phyloP scores from a whole-genome alignment of 2,113 vertebrate genomes.

The Pristiophorus japonicus region DNA sequence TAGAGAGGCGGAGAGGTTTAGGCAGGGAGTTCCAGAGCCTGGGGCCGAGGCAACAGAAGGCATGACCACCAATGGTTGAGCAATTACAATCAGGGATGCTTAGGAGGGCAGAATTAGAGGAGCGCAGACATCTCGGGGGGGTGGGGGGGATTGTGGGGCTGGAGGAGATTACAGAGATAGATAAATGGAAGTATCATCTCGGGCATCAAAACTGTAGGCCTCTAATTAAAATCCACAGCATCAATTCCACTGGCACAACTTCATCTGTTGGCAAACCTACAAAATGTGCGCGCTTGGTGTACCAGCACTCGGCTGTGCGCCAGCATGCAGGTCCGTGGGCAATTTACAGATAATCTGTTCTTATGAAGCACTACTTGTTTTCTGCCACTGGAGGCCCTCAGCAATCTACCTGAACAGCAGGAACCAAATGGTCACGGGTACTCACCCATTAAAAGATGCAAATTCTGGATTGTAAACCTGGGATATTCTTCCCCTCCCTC shows the following conservation, averaged over 20 bases:
- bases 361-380: neutral
- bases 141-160: too few relatives aligned
- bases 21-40: too few relatives aligned
- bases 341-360: neutral
- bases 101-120: too few relatives aligned
- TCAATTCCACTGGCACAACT: neutral
- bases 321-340: neutral
- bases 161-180: too few relatives aligned
- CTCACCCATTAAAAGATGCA: neutral
- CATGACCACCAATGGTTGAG: too few relatives aligned
- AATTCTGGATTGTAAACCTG: neutral
- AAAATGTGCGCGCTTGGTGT: neutral
- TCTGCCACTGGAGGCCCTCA: slow-evolving; percentile 19
- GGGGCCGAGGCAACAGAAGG: too few relatives aligned
- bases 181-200: neutral
- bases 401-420: neutral
- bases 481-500: neutral
- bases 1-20: too few relatives aligned
- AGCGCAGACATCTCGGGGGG: too few relatives aligned
- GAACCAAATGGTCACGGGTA: neutral
- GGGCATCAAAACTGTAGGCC: neutral
- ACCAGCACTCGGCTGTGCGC: neutral
- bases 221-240: neutral
- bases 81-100: too few relatives aligned
- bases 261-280: neutral